Percentiles rank a stretch among this genome's conserved stretches.
Conservation (phyloP, 2,888 invertebrate genomes). For the Agonopterix heracliana region DNA sequence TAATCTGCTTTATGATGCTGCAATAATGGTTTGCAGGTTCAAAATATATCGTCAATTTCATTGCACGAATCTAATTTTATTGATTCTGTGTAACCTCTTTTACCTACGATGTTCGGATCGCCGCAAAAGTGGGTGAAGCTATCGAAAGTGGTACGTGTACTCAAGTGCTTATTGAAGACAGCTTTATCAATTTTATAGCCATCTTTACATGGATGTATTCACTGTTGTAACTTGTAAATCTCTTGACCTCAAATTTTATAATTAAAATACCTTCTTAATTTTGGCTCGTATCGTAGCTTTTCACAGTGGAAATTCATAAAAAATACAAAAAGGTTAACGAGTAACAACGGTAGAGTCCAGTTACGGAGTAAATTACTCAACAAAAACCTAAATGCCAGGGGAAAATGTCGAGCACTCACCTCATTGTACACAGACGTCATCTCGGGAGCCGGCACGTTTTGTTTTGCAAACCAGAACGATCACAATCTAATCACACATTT, state of each 20-base stretch:
- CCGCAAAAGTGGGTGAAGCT: constrained; percentile 18
- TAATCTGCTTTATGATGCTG: too few relatives aligned
- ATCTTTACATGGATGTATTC: constrained; percentile 12
- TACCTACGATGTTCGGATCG: not conserved
- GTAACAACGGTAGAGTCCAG: constrained; percentile 27
- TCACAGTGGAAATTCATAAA: constrained; percentile 1
- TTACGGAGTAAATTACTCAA: constrained; percentile 48
- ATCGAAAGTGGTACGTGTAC: constrained; percentile 17
- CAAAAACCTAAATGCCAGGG: constrained; percentile 63
- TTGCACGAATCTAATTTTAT: constrained; percentile 15
- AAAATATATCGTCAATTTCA: constrained; percentile 8
- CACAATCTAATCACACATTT: constrained; percentile 61
- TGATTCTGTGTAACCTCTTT: constrained; percentile 12
- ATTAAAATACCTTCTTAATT: constrained; percentile 8
- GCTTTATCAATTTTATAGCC: constrained; percentile 17
- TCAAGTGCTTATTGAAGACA: constrained; percentile 5
- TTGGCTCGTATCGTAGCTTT: constrained; percentile 3
- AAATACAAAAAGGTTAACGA: constrained; percentile 26
- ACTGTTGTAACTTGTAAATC: constrained; percentile 7
- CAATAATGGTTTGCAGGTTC: not conserved
- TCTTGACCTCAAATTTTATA: constrained; percentile 3
- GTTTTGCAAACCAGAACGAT: constrained; percentile 41
- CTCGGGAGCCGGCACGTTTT: constrained; percentile 41
- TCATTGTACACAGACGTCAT: constrained; percentile 69
- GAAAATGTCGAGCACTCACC: constrained; percentile 70